Percentiles rank a stretch among this genome's conserved stretches.
phyloP scores from a whole-genome alignment of 2,888 invertebrate species.

The Petrolisthes cinctipes region DNA sequence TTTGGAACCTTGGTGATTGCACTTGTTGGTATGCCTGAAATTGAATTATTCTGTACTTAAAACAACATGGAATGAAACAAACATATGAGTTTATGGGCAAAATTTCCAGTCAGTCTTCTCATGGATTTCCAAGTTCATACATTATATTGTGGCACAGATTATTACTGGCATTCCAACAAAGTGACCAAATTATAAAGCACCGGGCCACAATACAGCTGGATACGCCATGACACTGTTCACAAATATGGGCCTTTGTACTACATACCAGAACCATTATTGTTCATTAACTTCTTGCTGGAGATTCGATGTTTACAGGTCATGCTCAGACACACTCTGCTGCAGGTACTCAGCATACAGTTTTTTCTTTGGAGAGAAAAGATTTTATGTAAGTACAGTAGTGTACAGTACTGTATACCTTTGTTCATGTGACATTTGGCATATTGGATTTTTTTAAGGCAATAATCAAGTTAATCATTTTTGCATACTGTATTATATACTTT shows the following conservation, averaged over 20 bases:
- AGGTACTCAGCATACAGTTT: constrained; percentile 72
- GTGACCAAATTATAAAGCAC: no score
- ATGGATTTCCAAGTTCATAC: no score
- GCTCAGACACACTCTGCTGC: constrained; percentile 72
- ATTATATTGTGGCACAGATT: no score
- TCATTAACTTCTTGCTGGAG: constrained; percentile 2
- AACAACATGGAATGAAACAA: no score
- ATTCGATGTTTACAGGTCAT: constrained; percentile 70
- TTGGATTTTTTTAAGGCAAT: background rate
- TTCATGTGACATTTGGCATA: background rate
- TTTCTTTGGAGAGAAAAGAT: constrained; percentile 69
- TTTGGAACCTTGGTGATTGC: background rate
- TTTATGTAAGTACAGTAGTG: background rate
- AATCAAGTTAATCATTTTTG: constrained; percentile 18
- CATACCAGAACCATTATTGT: background rate
- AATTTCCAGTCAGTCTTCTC: no score
- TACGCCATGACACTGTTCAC: no score
- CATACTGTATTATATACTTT: background rate
- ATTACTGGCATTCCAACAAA: no score
- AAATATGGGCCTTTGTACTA: background rate
- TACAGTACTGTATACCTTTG: background rate
- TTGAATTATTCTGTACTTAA: no score
- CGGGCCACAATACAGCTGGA: no score
- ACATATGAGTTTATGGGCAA: no score
- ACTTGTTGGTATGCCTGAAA: background rate